Conservation (phyloP, 2,797 vertebrate genomes). For the Geotrypetes seraphini region DNA sequence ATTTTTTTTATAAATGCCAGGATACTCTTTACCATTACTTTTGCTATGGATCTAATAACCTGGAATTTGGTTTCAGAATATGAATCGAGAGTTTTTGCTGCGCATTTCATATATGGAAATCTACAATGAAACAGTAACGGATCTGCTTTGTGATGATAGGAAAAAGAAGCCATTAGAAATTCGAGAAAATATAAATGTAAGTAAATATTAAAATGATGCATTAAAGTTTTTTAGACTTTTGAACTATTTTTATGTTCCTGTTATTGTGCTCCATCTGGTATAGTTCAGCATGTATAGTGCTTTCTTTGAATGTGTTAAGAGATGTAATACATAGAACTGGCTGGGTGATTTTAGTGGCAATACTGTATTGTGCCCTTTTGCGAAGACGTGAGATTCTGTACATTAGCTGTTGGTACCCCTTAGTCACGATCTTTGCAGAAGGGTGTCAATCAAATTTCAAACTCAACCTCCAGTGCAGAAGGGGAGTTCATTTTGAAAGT, state of each 20-base stretch:
- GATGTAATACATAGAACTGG: not conserved
- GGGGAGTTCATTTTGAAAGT: too few species aligned
- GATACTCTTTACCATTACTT: too few species aligned
- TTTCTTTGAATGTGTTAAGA: not conserved
- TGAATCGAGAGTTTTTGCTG: conserved; percentile 86
- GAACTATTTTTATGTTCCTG: not conserved
- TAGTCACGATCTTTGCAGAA: too few species aligned
- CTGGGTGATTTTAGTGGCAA: too few species aligned
- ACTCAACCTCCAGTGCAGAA: too few species aligned
- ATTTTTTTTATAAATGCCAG: too few species aligned
- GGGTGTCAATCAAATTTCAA: too few species aligned
- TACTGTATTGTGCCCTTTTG: too few species aligned
- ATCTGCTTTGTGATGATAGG: conserved; percentile 77
- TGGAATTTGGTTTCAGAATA: conserved; percentile 52
- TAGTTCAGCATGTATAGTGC: not conserved
- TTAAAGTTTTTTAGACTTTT: not conserved
- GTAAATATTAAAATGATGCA: conserved; percentile 18
- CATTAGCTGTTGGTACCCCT: too few species aligned
- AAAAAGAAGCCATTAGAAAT: conserved; percentile 88
- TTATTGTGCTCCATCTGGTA: not conserved
- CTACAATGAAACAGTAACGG: conserved; percentile 90
- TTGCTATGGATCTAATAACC: too few species aligned
- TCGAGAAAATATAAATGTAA: conserved; percentile 79
- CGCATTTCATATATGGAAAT: conserved; percentile 97
- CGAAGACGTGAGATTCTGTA: too few species aligned